Evolutionary conservation across 1,140 invertebrate species (phyloP).

Genomic region (Drosophila triauraria): DNA sequence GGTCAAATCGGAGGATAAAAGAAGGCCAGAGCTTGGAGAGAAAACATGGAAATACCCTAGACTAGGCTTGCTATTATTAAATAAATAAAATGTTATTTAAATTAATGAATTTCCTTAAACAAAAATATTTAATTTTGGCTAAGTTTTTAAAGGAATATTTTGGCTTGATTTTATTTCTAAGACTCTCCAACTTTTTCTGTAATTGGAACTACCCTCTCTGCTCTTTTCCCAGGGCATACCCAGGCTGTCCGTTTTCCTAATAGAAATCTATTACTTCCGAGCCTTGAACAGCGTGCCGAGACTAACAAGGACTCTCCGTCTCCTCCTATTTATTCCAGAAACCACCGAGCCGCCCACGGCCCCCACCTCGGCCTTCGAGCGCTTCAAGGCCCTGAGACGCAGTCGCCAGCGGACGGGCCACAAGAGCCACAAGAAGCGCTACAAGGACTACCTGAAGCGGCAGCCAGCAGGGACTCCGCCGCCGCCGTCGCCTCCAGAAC

Average conservation of each 20-base stretch:
- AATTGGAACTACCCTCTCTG: neutral
- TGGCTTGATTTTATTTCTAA: too few relatives aligned
- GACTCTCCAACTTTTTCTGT: too few relatives aligned
- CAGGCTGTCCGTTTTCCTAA: constrained; percentile 57
- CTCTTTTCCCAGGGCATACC: constrained; percentile 3
- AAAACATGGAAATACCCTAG: neutral
- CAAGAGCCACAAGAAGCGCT: constrained; percentile 79
- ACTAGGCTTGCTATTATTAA: too few relatives aligned
- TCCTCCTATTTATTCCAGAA: constrained; percentile 26
- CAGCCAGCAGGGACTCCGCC: constrained; percentile 10
- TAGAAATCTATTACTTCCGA: constrained; percentile 78
- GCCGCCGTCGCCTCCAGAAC: neutral
- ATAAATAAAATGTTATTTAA: too few relatives aligned
- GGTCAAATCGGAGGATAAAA: constrained; percentile 2
- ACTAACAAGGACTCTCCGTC: constrained; percentile 41
- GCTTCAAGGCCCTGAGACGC: constrained; percentile 68
- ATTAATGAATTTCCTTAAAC: too few relatives aligned
- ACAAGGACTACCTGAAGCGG: constrained; percentile 74
- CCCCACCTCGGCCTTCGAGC: constrained; percentile 68
- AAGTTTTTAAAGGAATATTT: too few relatives aligned
- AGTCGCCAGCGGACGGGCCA: constrained; percentile 69
- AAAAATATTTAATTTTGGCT: too few relatives aligned
- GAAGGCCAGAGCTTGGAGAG: too few relatives aligned
- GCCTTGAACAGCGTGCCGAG: constrained; percentile 57
- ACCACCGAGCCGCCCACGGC: constrained; percentile 5